phyloP scores from a whole-genome alignment of 2,888 invertebrate species.

The Dynastes grantii region DNA sequence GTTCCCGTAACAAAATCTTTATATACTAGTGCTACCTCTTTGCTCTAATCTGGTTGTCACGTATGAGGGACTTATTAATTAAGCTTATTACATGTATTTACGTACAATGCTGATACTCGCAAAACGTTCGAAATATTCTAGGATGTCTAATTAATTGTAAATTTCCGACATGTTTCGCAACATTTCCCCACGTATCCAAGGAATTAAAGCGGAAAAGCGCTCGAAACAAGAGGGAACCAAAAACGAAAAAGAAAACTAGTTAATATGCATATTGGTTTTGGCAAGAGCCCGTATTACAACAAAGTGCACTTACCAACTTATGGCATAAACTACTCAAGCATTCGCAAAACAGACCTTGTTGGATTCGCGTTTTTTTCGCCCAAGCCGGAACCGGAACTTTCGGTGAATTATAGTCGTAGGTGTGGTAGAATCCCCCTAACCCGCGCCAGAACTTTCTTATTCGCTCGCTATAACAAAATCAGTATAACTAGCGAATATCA shows the following conservation, averaged over 20 bases:
- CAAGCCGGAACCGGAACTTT: constrained; percentile 21
- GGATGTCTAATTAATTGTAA: background rate
- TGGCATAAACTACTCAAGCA: constrained; percentile 3
- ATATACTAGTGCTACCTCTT: no score
- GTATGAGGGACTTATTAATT: no score
- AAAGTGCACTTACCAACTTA: constrained; percentile 45
- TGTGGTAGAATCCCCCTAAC: background rate
- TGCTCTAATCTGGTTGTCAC: no score
- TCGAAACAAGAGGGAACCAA: background rate
- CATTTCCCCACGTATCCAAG: background rate
- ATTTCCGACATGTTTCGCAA: background rate
- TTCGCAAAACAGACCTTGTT: constrained; percentile 20
- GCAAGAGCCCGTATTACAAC: constrained; percentile 35
- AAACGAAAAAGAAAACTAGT: constrained; percentile 20
- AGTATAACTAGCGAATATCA: constrained; percentile 42
- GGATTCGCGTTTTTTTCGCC: constrained; percentile 28
- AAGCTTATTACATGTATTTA: no score
- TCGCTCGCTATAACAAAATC: constrained; percentile 22
- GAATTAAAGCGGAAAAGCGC: background rate
- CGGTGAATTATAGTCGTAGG: constrained; percentile 38
- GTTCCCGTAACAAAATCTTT: no score
- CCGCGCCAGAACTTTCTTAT: constrained; percentile 25
- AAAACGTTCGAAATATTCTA: background rate
- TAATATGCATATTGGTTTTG: constrained; percentile 43
- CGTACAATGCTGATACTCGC: background rate